A percentile compares a stretch with the other conserved stretches of the same genome.
Evolutionary conservation across 2,797 vertebrate species (phyloP).

Genomic region (Falco concolor): DNA sequence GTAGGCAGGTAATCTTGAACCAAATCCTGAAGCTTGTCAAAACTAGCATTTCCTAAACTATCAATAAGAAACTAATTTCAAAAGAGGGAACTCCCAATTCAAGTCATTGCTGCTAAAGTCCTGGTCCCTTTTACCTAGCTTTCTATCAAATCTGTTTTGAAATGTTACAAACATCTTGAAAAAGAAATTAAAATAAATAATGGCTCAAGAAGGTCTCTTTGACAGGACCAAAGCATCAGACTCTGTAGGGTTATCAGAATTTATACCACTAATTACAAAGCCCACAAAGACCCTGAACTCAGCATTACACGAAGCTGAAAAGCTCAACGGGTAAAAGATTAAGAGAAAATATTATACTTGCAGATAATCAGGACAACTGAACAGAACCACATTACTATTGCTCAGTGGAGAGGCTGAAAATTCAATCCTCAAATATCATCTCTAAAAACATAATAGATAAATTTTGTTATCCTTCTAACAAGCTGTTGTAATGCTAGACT

Average conservation of each 20-base stretch:
- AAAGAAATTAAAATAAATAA: background rate
- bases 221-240: background rate
- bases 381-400: background rate
- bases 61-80: background rate
- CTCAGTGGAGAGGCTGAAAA: background rate
- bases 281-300: background rate
- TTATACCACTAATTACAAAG: background rate
- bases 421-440: slow-evolving; percentile 2
- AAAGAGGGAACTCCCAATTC: background rate
- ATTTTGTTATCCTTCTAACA: background rate
- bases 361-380: background rate
- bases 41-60: background rate
- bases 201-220: background rate
- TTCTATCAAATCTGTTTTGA: background rate
- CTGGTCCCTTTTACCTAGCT: background rate
- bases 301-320: background rate
- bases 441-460: slow-evolving; percentile 4
- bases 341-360: background rate
- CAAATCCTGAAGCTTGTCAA: slow-evolving; percentile 7
- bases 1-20: background rate
- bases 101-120: background rate
- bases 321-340: background rate
- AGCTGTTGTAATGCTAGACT: background rate
- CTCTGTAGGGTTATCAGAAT: background rate
- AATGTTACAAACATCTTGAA: background rate